Percentiles rank a stretch among this genome's conserved stretches.
These are phyloP conservation scores for Catamblyrhynchus diadema DNA, from an alignment of 2,797 vertebrate genomes.

Conservation along the genomic window DNA sequence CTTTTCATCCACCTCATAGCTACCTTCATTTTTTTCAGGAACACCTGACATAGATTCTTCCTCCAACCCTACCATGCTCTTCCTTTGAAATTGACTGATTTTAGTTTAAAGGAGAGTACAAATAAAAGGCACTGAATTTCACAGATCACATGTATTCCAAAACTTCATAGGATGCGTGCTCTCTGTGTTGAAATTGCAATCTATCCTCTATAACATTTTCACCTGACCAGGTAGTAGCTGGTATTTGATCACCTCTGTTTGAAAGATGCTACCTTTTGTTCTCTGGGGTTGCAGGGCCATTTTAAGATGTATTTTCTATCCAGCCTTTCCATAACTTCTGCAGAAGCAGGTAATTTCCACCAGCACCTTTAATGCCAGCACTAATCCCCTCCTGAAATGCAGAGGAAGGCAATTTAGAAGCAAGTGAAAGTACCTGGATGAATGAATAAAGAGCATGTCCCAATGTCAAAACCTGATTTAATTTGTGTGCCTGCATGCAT, in stretches of 20 bases:
- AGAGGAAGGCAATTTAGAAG: not conserved
- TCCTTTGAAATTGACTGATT: not conserved
- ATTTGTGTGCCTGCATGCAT: not conserved
- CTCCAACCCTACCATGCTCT: not conserved
- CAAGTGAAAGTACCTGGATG: not conserved
- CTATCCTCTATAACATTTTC: not conserved
- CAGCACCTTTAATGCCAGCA: not conserved
- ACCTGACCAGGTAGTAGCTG: not conserved
- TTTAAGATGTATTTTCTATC: slow-evolving; percentile 4
- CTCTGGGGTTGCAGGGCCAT: not conserved
- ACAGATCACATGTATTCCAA: not conserved
- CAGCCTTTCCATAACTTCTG: not conserved
- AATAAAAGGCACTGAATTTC: not conserved
- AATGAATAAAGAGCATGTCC: not conserved
- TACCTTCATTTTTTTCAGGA: not conserved
- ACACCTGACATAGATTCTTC: not conserved
- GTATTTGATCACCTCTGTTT: not conserved
- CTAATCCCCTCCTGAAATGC: not conserved
- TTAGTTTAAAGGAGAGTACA: not conserved
- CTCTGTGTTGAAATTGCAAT: not conserved
- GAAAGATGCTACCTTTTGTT: not conserved
- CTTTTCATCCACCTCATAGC: not conserved
- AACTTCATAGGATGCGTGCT: not conserved
- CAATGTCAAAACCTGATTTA: not conserved
- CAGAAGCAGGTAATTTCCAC: not conserved